These are phyloP conservation scores for Tretioscincus oriximinensis DNA, from an alignment of 2,113 vertebrate species.

Conservation along the genomic window DNA sequence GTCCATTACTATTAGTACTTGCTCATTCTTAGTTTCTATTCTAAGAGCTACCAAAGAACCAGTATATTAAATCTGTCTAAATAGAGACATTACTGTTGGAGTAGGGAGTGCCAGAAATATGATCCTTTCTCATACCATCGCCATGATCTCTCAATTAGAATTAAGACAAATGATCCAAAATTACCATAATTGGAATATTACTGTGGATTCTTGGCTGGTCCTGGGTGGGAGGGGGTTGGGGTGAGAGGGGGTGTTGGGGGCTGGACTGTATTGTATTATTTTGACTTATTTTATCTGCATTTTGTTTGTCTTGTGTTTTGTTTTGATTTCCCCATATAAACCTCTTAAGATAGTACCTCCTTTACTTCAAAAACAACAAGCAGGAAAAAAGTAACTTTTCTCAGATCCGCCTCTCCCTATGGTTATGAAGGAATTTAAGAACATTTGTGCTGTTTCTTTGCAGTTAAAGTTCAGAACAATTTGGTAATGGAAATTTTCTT, in stretches of 20 bases:
- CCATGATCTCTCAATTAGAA: too few species aligned
- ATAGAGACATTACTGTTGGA: too few species aligned
- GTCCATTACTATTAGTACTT: background rate
- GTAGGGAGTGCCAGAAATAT: too few species aligned
- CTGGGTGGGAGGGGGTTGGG: too few species aligned
- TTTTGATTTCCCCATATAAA: constrained; percentile 3
- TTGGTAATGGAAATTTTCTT: constrained; percentile 52
- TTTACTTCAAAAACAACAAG: constrained; percentile 25
- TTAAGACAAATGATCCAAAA: constrained; percentile 34
- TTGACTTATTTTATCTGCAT: too few species aligned
- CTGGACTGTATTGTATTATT: too few species aligned
- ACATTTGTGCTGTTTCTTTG: background rate
- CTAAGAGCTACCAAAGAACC: constrained; percentile 3
- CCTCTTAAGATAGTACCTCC: constrained; percentile 6
- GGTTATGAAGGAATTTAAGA: background rate
- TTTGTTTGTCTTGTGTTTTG: too few species aligned
- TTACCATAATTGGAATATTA: too few species aligned
- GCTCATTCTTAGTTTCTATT: constrained; percentile 15
- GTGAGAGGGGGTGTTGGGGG: too few species aligned
- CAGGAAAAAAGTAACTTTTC: background rate
- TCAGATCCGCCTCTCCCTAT: background rate
- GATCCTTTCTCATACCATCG: too few species aligned
- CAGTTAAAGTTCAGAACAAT: constrained; percentile 30
- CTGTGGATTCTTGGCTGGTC: too few species aligned
- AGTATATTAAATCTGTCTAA: constrained; percentile 40